Conservation (phyloP, 2,797 vertebrate genomes). For the Stomatorhinus walkeri region DNA sequence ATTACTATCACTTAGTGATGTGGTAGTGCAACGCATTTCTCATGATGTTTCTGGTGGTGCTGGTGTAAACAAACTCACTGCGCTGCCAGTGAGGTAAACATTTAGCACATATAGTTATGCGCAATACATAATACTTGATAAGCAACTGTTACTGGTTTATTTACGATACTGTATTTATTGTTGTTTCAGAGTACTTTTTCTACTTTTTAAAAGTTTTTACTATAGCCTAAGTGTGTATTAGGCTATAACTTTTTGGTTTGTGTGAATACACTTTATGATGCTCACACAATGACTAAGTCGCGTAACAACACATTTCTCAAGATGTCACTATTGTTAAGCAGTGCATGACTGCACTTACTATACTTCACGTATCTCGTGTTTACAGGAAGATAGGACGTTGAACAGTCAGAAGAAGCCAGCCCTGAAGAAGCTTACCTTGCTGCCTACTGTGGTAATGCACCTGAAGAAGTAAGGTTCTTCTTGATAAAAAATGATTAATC, state of each 20-base stretch:
- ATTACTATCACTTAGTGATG: not conserved
- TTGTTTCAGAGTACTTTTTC: not conserved
- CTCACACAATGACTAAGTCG: not conserved
- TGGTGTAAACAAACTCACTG: not conserved
- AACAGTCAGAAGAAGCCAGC: constrained; percentile 96
- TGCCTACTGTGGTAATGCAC: constrained; percentile 95
- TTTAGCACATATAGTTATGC: not conserved
- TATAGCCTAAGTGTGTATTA: not conserved
- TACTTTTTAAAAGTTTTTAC: not conserved
- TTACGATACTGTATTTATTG: not conserved
- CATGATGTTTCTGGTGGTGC: not conserved
- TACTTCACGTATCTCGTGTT: constrained; percentile 14
- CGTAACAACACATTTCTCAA: not conserved
- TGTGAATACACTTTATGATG: not conserved
- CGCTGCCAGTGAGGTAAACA: not conserved
- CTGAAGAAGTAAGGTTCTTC: constrained; percentile 82
- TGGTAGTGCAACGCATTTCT: not conserved
- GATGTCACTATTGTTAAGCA: not conserved
- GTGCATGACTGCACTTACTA: not conserved
- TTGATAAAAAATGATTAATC: not conserved
- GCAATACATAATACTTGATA: not conserved
- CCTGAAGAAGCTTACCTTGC: constrained; percentile 86
- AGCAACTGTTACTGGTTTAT: not conserved
- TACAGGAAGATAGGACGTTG: constrained; percentile 85
- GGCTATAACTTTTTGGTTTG: not conserved